A percentile compares a stretch with the other conserved stretches of the same genome.
These are phyloP conservation scores for Crotalus tigris DNA, from an alignment of 2,113 vertebrate genomes.

Conservation along the genomic window DNA sequence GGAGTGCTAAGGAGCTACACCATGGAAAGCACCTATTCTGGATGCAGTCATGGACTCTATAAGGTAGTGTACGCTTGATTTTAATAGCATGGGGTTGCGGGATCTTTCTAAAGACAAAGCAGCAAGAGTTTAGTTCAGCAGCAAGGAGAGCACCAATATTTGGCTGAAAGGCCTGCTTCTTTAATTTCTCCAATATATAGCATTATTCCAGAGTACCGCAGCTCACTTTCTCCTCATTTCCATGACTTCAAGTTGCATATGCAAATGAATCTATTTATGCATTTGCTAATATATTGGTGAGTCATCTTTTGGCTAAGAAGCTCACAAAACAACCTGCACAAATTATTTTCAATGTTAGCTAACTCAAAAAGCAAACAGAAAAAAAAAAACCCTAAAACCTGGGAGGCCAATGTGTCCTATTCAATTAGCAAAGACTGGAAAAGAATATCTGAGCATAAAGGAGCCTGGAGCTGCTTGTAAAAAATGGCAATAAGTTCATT, in stretches of 20 bases:
- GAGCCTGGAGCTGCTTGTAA: neutral
- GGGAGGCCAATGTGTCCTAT: neutral
- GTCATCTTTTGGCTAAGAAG: neutral
- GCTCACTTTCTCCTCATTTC: neutral
- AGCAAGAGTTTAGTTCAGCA: neutral
- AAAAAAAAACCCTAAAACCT: neutral
- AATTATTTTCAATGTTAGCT: neutral
- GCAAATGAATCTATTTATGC: neutral
- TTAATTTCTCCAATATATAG: neutral
- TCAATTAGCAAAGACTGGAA: neutral
- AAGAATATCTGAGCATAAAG: neutral
- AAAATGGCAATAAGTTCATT: neutral
- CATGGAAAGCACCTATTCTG: slow-evolving; percentile 92
- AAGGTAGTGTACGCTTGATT: slow-evolving; percentile 69
- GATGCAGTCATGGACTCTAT: slow-evolving; percentile 87
- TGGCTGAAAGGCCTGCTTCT: neutral
- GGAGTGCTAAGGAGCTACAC: slow-evolving; percentile 89
- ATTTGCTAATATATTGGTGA: neutral
- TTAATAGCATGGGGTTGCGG: neutral
- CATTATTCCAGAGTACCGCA: neutral
- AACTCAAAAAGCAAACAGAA: too few species aligned
- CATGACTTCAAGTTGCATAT: neutral
- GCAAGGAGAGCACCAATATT: neutral
- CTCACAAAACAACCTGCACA: neutral
- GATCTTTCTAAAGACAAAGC: neutral